Evolutionary conservation across 1,140 invertebrate species (phyloP), one percentile per base, ranked within the genome.

Genomic region (Phymastichus coffea): DNA sequence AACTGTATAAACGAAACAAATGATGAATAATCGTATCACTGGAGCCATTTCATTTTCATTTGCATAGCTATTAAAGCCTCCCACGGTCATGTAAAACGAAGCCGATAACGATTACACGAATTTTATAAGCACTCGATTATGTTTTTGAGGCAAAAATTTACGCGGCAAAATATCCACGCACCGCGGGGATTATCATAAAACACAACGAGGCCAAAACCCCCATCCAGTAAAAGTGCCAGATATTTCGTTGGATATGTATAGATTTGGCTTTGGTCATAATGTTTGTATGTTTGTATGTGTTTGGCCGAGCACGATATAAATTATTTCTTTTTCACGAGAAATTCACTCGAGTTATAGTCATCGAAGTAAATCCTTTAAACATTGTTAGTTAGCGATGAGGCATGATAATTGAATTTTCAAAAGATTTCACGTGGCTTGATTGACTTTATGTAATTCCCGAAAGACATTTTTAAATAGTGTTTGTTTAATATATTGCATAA

Each of bases 141-240:
- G 40, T 14, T 37, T 44, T 46, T 14, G 4, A 48, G 15, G 23
- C 2, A 8, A 48, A 48, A 48, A 48, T 51, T 51, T 23, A 35
- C 47, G 47, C 22, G 30, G n/a, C n/a, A 51, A 51, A 37, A 51
- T 51, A 37, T 15, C 17, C 7, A 33, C n/a, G n/a, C n/a, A 35
- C 37, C n/a, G n/a, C 47, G 17, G n/a, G 19, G 10, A 23, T 51
- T 37, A 51, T 51, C 47, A 33, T 37, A 35, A 51, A 51, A 51
- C 19, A 37, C 47, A 15, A 37, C 12, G 20, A 51, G 17, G n/a
- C 15, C 37, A 14, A 20, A n/a, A n/a, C n/a, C n/a, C n/a, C n/a
- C n/a, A n/a, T 9, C 30, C 30, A 20, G 19, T 20, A 20, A 41
- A 41, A 41, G 40, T 19, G 40, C 40, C 47, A 37, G 22, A 37